Percentiles rank a stretch among this genome's conserved stretches.
These are phyloP conservation scores for Halocynthia aurantium DNA, from an alignment of 23 tunicate genomes.

Conservation along the genomic window DNA sequence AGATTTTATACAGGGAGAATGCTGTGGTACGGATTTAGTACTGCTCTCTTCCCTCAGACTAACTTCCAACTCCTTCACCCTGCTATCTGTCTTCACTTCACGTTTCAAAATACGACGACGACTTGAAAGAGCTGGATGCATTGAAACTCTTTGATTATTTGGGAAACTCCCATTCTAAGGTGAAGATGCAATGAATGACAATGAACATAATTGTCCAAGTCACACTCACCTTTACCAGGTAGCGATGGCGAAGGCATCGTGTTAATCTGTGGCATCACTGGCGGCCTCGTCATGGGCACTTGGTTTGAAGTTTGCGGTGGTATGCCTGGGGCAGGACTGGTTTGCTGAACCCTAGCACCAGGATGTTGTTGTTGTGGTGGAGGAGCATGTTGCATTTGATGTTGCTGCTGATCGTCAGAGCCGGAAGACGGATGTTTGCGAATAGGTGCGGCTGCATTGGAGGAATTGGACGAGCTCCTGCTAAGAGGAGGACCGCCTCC, in stretches of 20 bases:
- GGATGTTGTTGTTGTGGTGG: constrained; percentile 11
- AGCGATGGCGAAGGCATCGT: neutral
- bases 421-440: constrained; percentile 15
- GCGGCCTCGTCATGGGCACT: constrained; percentile 1
- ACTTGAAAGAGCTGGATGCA: neutral
- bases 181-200: neutral
- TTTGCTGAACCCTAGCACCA: neutral
- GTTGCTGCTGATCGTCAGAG: constrained; percentile 2
- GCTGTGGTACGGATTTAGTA: neutral
- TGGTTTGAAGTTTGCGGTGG: neutral
- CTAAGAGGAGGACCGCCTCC: constrained; percentile 12
- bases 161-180: neutral
- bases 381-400: neutral
- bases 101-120: neutral
- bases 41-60: neutral
- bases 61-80: neutral
- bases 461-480: constrained; percentile 14
- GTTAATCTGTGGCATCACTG: neutral
- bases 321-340: neutral
- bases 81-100: neutral
- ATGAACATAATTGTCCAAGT: neutral
- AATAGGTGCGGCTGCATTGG: constrained; percentile 6
- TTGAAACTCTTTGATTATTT: neutral
- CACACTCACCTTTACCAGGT: neutral
- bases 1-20: neutral